Conservation (phyloP, 2,797 vertebrate species). For the Enteromius argenteus region DNA sequence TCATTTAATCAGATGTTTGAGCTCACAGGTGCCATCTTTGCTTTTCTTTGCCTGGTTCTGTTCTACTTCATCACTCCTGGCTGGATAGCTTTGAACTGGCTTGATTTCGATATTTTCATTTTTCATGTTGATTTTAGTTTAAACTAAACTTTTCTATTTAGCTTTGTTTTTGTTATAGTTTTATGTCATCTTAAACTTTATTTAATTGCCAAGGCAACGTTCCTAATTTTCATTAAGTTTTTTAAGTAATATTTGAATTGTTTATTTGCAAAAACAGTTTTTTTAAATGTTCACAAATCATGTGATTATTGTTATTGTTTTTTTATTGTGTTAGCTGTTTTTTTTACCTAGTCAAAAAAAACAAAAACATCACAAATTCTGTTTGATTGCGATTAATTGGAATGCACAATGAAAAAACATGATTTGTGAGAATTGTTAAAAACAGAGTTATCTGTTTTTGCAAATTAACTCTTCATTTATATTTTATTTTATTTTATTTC, state of each 20-base stretch:
- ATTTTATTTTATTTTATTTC: neutral
- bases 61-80: neutral
- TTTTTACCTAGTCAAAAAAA: too few species aligned
- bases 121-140: neutral
- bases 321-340: too few species aligned
- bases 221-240: neutral
- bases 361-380: too few species aligned
- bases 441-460: too few species aligned
- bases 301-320: too few species aligned
- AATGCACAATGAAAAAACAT: too few species aligned
- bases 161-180: neutral
- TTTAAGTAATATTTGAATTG: neutral
- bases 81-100: neutral
- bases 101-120: neutral
- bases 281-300: too few species aligned
- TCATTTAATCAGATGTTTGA: neutral
- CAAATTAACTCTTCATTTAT: neutral
- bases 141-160: neutral
- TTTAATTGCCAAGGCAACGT: neutral
- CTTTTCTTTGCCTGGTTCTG: conserved; percentile 5
- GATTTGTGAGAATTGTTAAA: too few species aligned
- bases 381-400: too few species aligned
- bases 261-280: too few species aligned
- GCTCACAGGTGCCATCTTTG: neutral
- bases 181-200: neutral